Evolutionary conservation across 2,888 invertebrate species (phyloP), one percentile per base, ranked within the genome.

Genomic region (Neoitamus cyanurus): DNA sequence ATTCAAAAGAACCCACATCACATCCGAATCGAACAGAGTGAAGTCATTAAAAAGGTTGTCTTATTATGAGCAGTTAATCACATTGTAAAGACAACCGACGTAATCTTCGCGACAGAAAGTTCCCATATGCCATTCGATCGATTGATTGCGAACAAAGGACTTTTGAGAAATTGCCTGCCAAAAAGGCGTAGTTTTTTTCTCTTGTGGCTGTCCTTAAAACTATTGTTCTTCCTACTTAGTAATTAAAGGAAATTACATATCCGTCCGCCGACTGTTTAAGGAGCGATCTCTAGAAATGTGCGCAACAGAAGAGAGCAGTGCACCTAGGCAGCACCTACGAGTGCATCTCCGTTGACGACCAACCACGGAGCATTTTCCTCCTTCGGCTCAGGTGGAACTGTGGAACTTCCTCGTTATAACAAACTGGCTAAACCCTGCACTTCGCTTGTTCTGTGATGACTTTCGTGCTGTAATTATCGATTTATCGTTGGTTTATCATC

Each of bases 391-490:
- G 78, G 78, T 78, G 78, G 30, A 70, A 31, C 70, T 68, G 58
- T 31, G 70, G 78, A 78, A 78, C 46, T 80, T 80, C 58, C 80
- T 80, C 80, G 80, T 80, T 80, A 68, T 80, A 20, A 58, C 42
- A 36, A 48, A 20, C 42, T 20, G 37, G 77, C 13, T 70, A 30
- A 30, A 7, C 70, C 34, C 70, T 34, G 58, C 58, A 78, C 46
- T 46, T 36, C 15, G 28, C 28, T 42, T 37, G 30, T 42, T 15
- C 28, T 75, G 73, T 48, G 85, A 85, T 85, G 85, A 85, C 84
- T 85, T 86, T 86, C 86, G 85, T 86, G 85, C 85, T 86, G 85
- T 86, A 86, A 86, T 86, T 86, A 86, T 85, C 86, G 84, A 86
- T 86, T 86, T 86, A 86, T 86, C 83, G 83, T 83, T 73, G 73